Evolutionary conservation across 2,113 vertebrate genomes (phyloP).

Genomic region (Sphaerodactylus townsendi): DNA sequence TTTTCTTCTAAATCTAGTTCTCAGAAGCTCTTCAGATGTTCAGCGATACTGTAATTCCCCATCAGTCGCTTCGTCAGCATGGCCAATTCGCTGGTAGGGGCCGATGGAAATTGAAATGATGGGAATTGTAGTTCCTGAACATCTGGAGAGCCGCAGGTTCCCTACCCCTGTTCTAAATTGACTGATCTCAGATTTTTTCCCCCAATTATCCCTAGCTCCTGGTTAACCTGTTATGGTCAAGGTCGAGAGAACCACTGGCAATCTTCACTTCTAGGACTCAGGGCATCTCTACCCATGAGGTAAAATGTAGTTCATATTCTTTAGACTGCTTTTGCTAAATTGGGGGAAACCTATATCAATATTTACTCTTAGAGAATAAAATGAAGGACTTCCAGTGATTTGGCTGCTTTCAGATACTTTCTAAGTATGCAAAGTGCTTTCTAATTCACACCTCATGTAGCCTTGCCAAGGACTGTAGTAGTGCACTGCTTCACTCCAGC

Average conservation of each 20-base stretch:
- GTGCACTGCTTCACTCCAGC: no score
- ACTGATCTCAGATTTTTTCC: not conserved
- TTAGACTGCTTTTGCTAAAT: not conserved
- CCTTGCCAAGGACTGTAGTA: no score
- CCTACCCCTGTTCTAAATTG: no score
- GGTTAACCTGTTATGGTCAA: constrained; percentile 51
- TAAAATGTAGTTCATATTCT: constrained; percentile 43
- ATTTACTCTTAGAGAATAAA: not conserved
- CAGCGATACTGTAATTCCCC: no score
- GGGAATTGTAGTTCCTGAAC: no score
- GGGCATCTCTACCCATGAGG: constrained; percentile 83
- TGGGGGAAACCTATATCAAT: not conserved
- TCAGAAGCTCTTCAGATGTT: no score
- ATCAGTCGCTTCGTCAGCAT: no score
- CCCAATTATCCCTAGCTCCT: constrained; percentile 60
- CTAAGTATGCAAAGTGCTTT: not conserved
- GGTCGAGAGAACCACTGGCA: constrained; percentile 77
- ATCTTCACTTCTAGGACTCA: constrained; percentile 75
- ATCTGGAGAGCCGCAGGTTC: no score
- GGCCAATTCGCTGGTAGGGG: no score
- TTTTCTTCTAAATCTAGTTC: no score
- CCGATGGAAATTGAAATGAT: no score
- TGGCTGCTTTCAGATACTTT: not conserved
- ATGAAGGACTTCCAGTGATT: not conserved
- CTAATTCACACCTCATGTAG: not conserved